phyloP scores from a whole-genome alignment of 2,888 invertebrate species.

The Creontiades dilutus region DNA sequence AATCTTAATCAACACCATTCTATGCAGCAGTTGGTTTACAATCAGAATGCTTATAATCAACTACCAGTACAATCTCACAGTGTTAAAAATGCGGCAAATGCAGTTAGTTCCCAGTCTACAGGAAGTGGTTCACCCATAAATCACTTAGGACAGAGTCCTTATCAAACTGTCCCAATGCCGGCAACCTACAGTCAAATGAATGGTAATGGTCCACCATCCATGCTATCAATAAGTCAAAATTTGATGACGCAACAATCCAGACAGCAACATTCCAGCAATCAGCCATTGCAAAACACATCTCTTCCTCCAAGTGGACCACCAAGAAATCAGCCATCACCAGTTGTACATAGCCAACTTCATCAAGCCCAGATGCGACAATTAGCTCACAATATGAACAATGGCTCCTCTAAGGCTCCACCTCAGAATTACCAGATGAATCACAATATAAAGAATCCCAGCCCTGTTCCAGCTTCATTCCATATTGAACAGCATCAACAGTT shows the following conservation, averaged over 20 bases:
- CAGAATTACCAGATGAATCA: constrained; percentile 52
- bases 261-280: constrained; percentile 37
- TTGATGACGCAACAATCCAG: constrained; percentile 53
- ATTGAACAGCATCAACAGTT: constrained; percentile 60
- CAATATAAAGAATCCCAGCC: constrained; percentile 66
- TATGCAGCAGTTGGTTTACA: constrained; percentile 48
- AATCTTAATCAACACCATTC: neutral
- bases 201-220: constrained; percentile 35
- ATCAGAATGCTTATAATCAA: constrained; percentile 44
- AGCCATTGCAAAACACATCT: constrained; percentile 32
- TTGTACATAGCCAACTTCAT: constrained; percentile 70
- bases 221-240: constrained; percentile 58
- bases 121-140: neutral
- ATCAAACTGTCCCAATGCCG: constrained; percentile 75
- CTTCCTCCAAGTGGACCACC: constrained; percentile 54
- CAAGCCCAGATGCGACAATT: constrained; percentile 61
- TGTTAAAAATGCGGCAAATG: neutral
- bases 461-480: constrained; percentile 67
- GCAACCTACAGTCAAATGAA: constrained; percentile 65
- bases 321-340: constrained; percentile 72
- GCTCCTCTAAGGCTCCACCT: neutral
- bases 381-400: constrained; percentile 25
- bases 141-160: constrained; percentile 78
- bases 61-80: constrained; percentile 5
- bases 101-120: neutral